Conservation (phyloP, 2,113 vertebrate genomes). For the Lepus europaeus region DNA sequence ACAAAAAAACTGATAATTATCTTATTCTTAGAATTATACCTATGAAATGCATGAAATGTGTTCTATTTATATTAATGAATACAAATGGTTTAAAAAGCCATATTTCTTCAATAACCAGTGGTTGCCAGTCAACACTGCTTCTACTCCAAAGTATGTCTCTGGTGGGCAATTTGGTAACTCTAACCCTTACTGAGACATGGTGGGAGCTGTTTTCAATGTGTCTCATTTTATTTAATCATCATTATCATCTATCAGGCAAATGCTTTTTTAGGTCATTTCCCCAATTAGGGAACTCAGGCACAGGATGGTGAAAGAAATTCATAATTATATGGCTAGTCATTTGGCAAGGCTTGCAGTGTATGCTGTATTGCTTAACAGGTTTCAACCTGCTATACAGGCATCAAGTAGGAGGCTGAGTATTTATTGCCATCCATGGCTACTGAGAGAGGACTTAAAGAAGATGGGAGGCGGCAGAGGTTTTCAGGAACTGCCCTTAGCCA, state of each 20-base stretch:
- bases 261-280: background rate
- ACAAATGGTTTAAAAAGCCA: too few relatives aligned
- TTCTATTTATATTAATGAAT: too few relatives aligned
- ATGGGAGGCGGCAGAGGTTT: background rate
- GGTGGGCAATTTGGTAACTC: background rate
- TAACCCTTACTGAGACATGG: background rate
- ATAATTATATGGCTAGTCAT: background rate
- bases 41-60: too few relatives aligned
- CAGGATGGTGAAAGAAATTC: background rate
- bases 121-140: background rate
- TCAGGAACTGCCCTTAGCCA: background rate
- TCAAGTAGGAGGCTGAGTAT: background rate
- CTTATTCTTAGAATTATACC: too few relatives aligned
- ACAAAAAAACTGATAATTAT: too few relatives aligned
- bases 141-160: background rate
- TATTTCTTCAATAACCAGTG: too few relatives aligned
- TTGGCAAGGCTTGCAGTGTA: background rate
- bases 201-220: background rate
- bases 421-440: background rate
- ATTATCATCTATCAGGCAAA: background rate
- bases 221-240: background rate
- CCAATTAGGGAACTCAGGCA: background rate
- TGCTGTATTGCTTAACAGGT: background rate
- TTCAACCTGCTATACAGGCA: background rate
- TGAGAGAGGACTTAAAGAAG: background rate